Evolutionary conservation across 1,140 invertebrate genomes (phyloP).

Genomic region (Sitobion miscanthi): DNA sequence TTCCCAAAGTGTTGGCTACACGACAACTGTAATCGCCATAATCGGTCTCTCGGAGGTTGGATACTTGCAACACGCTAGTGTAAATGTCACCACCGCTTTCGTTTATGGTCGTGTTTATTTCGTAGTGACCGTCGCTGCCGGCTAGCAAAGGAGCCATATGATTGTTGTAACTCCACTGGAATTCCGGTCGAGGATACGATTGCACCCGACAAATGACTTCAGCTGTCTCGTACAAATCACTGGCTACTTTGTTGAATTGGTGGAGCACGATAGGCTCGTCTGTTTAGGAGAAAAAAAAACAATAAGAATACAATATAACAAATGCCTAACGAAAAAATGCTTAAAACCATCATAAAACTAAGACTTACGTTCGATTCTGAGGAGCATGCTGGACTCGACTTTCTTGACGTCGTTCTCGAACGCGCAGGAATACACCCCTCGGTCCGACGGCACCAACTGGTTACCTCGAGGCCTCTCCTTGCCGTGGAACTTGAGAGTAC

Average conservation of each 20-base stretch:
- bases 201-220: slow-evolving; percentile 87
- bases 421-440: slow-evolving; percentile 85
- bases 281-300: slow-evolving; percentile 63
- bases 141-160: slow-evolving; percentile 74
- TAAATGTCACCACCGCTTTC: slow-evolving; percentile 81
- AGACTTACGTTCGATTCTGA: slow-evolving; percentile 85
- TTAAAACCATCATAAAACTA: background rate
- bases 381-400: slow-evolving; percentile 84
- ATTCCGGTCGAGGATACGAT: slow-evolving; percentile 89
- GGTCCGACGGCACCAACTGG: slow-evolving; percentile 79
- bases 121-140: slow-evolving; percentile 84
- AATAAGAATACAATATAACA: slow-evolving; percentile 7
- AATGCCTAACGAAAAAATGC: background rate
- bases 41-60: slow-evolving; percentile 77
- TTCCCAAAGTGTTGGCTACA: slow-evolving; percentile 77
- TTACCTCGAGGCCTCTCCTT: slow-evolving; percentile 76
- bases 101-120: slow-evolving; percentile 79
- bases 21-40: slow-evolving; percentile 91
- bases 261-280: slow-evolving; percentile 84
- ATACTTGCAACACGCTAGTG: slow-evolving; percentile 76
- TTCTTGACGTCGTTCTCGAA: slow-evolving; percentile 89
- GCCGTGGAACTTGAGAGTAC: slow-evolving; percentile 80
- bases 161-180: slow-evolving; percentile 85
- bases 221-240: slow-evolving; percentile 81
- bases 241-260: slow-evolving; percentile 87